Evolutionary conservation across 2,113 vertebrate species (phyloP), one percentile per base, ranked within the genome.

Genomic region (Nycticorax nycticorax): DNA sequence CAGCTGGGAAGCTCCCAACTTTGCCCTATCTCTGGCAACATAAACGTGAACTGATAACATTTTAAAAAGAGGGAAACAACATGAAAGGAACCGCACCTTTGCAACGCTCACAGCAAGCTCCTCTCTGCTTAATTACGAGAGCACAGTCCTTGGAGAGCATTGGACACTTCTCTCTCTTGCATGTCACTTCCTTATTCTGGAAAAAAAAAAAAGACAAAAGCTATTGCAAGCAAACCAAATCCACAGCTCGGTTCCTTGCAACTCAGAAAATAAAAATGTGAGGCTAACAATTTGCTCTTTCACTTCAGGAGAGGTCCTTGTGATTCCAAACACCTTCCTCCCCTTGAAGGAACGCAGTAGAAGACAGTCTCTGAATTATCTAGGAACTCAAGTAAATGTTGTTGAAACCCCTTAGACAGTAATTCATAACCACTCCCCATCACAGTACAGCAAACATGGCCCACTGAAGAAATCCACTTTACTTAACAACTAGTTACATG

Each of bases 131-230:
- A 94, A 99, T 97, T 95, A 99, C 99, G 88, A 99, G 98, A 43
- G 99, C 99, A 35, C 99, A 99, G 97, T 99, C 99, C 72, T 99
- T 98, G 12, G 98, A 98, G 68, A 99, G 98, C 63, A 97, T 94
- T 0, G 99, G 99, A 92, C 99, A 99, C 95, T 99, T 99, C 97
- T 99, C 99, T 96, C 99, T 98, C 89, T 99, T 99, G 93, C 99
- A 99, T 53, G 99, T 99, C 68, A 99, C 99, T 96, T 99, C 99
- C 91, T 99, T 99, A 28, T 99, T 99, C 99, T 99, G 97, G 63
- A 33, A 84, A 43, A 32, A 43, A 75, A 83, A 60, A 22, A 60
- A 64, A 64, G 39, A 88, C 50, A 92, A 91, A 71, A 92, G 59
- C 73, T 88, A 87, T 39, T 91, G 47, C 53, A 92, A 91, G 76